Evolutionary conservation across 2,797 vertebrate genomes (phyloP), one percentile per base, ranked within the genome.

Genomic region (Anguilla megastoma): DNA sequence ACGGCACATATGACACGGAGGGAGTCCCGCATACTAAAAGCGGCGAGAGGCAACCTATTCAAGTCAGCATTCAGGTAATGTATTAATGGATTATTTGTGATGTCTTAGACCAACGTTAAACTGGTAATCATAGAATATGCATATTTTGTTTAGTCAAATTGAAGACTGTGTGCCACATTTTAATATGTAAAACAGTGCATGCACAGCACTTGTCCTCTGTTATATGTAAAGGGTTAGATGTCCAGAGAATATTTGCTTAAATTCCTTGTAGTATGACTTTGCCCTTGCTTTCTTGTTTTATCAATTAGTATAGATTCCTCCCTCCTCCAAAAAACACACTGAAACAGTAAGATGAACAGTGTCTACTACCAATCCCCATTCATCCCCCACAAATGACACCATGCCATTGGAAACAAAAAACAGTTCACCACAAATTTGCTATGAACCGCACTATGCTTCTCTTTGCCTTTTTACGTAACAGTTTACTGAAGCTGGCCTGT

Each of bases 11-110:
- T 0, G 96, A 98, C 92, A 98, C 98, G 0, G 98, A 99, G 94
- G 98, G 98, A 0, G 97, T 99, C 88, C 88, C 96, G 8, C 98
- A 98, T 87, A 99, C 98, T 89, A 99, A 99, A 94, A 99, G 98
- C 0, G 98, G 98, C 89, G 98, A 99, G 90, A 97, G 98, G 85
- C 98, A 99, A 50, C 97, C 97, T 2, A 97, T 99, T 89, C 98
- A 99, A 93, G 97, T 99, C 92, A 98, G 93, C 92, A 97, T 99
- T 90, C 96, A 98, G 97, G 98, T 98, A 95, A 3, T 71, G 41
- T n/a, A 10, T 27, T n/a, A 27, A 27, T 69, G 9, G n/a, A 8
- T n/a, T 66, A n/a, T 27, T n/a, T n/a, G n/a, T n/a, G 8, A 69
- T 69, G 6, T 69, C n/a, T n/a, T 27, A 69, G 24, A 10, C 63